These are phyloP conservation scores for Clytia hemisphaerica DNA, from an alignment of 30 jellyfish, hydroid and myxozoan species.

Conservation along the genomic window DNA sequence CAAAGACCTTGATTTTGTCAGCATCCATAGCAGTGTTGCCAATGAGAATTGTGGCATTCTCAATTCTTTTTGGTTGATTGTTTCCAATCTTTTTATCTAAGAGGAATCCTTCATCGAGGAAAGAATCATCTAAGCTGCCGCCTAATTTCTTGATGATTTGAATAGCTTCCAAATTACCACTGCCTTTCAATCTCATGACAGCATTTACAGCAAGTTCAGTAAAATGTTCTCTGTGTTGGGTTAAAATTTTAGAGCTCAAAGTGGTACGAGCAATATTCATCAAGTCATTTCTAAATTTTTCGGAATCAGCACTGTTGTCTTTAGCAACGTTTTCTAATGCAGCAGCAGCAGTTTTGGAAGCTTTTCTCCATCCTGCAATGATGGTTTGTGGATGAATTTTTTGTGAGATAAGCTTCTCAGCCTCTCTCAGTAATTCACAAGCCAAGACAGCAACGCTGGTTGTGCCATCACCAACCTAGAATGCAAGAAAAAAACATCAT, in stretches of 20 bases:
- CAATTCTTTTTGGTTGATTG: constrained; percentile 91
- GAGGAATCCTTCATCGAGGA: constrained; percentile 82
- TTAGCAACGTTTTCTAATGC: constrained; percentile 61
- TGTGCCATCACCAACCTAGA: constrained; percentile 97
- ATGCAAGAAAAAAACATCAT: background rate
- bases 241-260: constrained; percentile 76
- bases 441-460: constrained; percentile 98
- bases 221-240: constrained; percentile 81
- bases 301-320: constrained; percentile 64
- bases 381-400: constrained; percentile 93
- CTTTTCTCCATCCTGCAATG: constrained; percentile 82
- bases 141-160: constrained; percentile 85
- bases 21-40: constrained; percentile 98
- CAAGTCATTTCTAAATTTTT: constrained; percentile 65
- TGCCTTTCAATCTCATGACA: constrained; percentile 67
- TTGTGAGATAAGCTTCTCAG: constrained; percentile 77
- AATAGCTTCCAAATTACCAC: constrained; percentile 84
- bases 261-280: constrained; percentile 87
- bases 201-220: constrained; percentile 85
- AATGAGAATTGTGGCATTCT: constrained; percentile 80
- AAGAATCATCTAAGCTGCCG: constrained; percentile 81
- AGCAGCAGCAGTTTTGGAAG: constrained; percentile 67
- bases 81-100: constrained; percentile 81
- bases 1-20: constrained; percentile 88
- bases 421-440: constrained; percentile 79